Percentiles rank a stretch among this genome's conserved stretches.
Conservation (phyloP, 2,113 vertebrate species). For the Lethenteron camtschaticum region DNA sequence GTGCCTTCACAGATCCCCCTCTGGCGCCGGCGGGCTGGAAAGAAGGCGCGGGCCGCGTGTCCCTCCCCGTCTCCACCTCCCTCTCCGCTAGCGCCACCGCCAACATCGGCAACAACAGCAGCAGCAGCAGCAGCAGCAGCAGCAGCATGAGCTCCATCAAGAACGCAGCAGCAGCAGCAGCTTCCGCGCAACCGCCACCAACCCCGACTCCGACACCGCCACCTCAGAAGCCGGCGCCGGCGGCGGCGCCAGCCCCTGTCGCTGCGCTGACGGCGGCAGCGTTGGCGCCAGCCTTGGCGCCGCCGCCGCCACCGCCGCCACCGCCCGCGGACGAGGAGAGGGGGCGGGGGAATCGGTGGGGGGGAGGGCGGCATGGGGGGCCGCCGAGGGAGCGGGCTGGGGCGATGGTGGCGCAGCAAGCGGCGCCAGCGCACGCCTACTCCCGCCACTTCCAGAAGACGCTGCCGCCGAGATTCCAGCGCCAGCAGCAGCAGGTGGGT, state of each 20-base stretch:
- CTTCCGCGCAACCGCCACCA: too few species aligned
- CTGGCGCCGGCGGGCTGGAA: too few species aligned
- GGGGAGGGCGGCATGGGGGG: constrained; percentile 17
- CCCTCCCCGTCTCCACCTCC: too few species aligned
- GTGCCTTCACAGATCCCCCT: too few species aligned
- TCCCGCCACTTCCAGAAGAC: constrained; percentile 67
- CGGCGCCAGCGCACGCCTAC: constrained; percentile 32
- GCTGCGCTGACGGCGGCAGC: not conserved
- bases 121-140: constrained; percentile 32
- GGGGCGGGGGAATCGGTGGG: constrained; percentile 25
- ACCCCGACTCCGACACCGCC: too few species aligned
- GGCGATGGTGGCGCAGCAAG: constrained; percentile 19
- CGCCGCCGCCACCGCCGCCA: constrained; percentile 20
- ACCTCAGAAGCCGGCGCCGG: too few species aligned
- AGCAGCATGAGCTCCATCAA: constrained; percentile 18
- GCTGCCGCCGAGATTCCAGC: constrained; percentile 64
- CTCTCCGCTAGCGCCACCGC: constrained; percentile 3
- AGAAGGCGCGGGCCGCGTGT: too few species aligned
- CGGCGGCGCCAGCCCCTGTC: too few species aligned
- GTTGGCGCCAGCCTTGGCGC: constrained; percentile 37
- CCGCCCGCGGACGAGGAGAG: constrained; percentile 22
- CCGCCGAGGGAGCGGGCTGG: constrained; percentile 25
- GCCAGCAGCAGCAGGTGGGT: constrained; percentile 46
- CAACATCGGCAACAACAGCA: constrained; percentile 13
- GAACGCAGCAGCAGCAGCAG: too few species aligned